phyloP scores from a whole-genome alignment of 2,888 invertebrate genomes.

The Drosophila vallismaia region DNA sequence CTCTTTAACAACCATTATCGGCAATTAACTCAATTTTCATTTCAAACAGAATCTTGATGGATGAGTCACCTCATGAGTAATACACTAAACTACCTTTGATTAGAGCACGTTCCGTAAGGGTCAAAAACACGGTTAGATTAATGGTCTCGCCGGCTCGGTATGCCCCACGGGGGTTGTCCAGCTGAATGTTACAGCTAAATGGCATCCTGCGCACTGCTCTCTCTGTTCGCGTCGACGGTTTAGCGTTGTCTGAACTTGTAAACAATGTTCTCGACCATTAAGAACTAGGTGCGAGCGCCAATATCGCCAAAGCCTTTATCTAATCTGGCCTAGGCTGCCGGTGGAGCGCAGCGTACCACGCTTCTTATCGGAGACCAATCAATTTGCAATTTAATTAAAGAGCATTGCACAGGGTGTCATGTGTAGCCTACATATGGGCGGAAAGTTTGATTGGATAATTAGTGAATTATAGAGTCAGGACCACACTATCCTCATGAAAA shows the following conservation, averaged over 20 bases:
- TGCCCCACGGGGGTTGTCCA: constrained; percentile 63
- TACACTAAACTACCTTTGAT: constrained; percentile 70
- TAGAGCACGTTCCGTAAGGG: constrained; percentile 59
- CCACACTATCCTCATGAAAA: too few relatives aligned
- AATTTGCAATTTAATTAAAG: constrained; percentile 46
- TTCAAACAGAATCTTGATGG: constrained; percentile 9
- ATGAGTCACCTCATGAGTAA: constrained; percentile 67
- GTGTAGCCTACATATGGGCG: constrained; percentile 37
- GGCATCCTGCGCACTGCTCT: constrained; percentile 46
- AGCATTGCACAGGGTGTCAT: constrained; percentile 18
- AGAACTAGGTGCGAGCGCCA: constrained; percentile 40
- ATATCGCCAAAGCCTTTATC: constrained; percentile 51
- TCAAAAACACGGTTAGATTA: constrained; percentile 60
- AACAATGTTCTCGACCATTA: constrained; percentile 49
- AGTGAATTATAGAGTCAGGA: too few relatives aligned
- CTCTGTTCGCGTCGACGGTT: constrained; percentile 43
- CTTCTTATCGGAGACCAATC: constrained; percentile 14
- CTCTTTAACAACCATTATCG: constrained; percentile 11
- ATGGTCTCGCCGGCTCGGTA: constrained; percentile 75
- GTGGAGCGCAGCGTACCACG: neutral
- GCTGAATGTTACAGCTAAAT: constrained; percentile 59
- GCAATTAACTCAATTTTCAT: neutral
- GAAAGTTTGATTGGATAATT: neutral
- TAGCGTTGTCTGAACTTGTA: constrained; percentile 42
- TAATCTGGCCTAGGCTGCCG: constrained; percentile 48